These are phyloP conservation scores for Heliocidaris erythrogramma DNA, from an alignment of 35 echinoderm and acorn worm genomes.

Conservation along the genomic window DNA sequence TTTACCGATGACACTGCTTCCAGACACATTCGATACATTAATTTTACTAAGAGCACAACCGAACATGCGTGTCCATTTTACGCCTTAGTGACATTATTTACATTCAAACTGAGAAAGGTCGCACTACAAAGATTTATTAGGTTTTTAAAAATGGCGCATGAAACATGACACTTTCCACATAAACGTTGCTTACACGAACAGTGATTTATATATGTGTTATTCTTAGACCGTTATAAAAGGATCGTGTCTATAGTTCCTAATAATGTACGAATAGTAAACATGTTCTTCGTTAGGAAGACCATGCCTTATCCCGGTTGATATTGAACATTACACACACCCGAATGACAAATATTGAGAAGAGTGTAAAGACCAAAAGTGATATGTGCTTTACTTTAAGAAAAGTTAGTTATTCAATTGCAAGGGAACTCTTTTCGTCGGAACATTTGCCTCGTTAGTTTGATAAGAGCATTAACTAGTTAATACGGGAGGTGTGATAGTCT, in stretches of 20 bases:
- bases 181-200: background rate
- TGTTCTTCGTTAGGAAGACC: too few relatives aligned
- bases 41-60: background rate
- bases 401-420: too few relatives aligned
- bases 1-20: background rate
- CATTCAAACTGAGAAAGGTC: background rate
- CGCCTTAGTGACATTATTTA: background rate
- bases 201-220: background rate
- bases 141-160: background rate
- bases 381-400: too few relatives aligned
- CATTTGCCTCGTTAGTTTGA: too few relatives aligned
- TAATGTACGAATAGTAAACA: background rate
- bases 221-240: background rate
- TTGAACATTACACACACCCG: too few relatives aligned
- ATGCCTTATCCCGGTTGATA: too few relatives aligned
- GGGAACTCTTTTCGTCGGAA: too few relatives aligned
- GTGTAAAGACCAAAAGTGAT: too few relatives aligned
- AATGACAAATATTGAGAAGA: too few relatives aligned
- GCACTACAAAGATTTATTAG: background rate
- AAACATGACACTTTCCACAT: background rate
- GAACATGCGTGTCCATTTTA: background rate
- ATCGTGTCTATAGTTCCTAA: background rate
- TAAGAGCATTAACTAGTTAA: too few relatives aligned
- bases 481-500: too few relatives aligned
- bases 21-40: background rate